Evolutionary conservation across 2,888 invertebrate genomes (phyloP), one percentile per base, ranked within the genome.

Genomic region (Leptopilina drosophilae): DNA sequence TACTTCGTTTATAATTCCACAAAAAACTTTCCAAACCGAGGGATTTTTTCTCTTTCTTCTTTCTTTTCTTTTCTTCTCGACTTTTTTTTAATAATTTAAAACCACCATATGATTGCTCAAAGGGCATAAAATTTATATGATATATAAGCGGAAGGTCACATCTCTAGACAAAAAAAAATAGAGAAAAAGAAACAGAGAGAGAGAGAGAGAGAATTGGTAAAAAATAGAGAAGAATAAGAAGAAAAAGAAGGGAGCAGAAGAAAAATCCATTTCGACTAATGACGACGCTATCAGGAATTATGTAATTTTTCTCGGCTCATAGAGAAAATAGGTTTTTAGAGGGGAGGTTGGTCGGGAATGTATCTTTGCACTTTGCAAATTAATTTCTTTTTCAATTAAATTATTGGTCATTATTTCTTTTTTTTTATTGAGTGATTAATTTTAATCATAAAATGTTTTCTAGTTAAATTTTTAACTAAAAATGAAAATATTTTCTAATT

Each of bases 301-400:
- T 85, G 85, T 86, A 84, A 87, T 87, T 87, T 87, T 87, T 87
- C 85, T 83, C 79, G 78, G 83, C 82, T 86, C 82, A 80, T 78
- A 73, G 81, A 79, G 8, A 42, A 85, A 85, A 85, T 87, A 84
- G 80, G 78, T 80, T 81, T 80, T 69, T 77, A 78, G 69, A 33
- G 33, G 65, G 77, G 40, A 26, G 65, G 67, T 12, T 20, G 2
- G 12, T 20, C 2, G 5, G 2, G 15, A n/a, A 6, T 6, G 14
- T 49, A 12, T 12, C 15, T 59, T 59, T n/a, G 5, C 14, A 59
- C 14, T 15, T 59, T 59, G 5, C 59, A 59, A 59, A 53, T 49
- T 49, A 49, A 49, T 49, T 49, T 49, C 11, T 11, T 11, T 49
- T 49, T 4, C 33, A 33, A 33, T 33, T 33, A 33, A 33, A 33